Evolutionary conservation across 2,113 vertebrate species (phyloP), one percentile per base, ranked within the genome.

Genomic region (Butastur rufipennis): DNA sequence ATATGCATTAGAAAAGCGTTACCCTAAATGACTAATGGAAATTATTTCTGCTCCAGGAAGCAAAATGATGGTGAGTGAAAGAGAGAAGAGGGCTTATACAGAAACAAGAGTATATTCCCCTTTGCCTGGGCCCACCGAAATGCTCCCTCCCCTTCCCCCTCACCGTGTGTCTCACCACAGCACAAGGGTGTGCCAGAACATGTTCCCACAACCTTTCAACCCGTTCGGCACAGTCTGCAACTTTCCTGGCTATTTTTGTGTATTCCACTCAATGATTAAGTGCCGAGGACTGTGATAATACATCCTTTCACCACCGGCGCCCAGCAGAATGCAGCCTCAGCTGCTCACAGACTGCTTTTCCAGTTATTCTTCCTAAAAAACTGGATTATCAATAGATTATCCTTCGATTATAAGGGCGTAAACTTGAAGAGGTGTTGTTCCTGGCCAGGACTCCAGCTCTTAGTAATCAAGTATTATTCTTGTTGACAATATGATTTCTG

Each of bases 191-290:
- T 92, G 94, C 90, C 95, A 97, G 95, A 96, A 92, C 72, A 89
- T 84, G 83, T 97, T 97, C 92, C 97, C 97, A 97, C 95, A 95
- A 93, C 91, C 90, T 96, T 96, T 97, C 90, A 95, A 96, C 96
- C 79, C 93, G n/a, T 94, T 94, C 86, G 67, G 86, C 81, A 34
- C 56, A 89, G 91, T 53, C 88, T 95, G 81, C 87, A 93, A 91
- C 89, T 95, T 93, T 90, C 66, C 93, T 95, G 80, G 80, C 82
- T 81, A 91, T 92, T 95, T 97, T 71, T 92, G 90, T 81, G 72
- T 95, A n/a, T 89, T 95, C 77, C 77, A 75, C 83, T 91, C 77
- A 47, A 79, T 83, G 83, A 94, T 92, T 55, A 95, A 96, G 94
- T 42, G 56, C 93, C 40, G 31, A 78, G 78, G 52, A 72, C 90